Evolutionary conservation across 2,888 invertebrate genomes (phyloP).

Genomic region (Drosophila fungiperda): DNA sequence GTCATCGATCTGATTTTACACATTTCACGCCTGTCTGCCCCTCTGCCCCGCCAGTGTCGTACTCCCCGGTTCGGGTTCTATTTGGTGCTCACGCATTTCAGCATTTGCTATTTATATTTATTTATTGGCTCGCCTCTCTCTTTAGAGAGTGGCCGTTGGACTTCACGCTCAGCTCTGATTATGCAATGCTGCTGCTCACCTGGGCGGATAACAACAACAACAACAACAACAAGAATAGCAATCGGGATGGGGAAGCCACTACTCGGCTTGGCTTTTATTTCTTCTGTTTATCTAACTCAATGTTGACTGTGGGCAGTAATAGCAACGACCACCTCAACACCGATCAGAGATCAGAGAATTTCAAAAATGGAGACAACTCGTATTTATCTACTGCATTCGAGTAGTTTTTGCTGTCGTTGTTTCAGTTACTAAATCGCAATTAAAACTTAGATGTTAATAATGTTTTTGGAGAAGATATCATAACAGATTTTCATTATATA

Average conservation of each 20-base stretch:
- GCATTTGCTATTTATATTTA: slow-evolving; percentile 65
- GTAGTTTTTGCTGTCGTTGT: slow-evolving; percentile 21
- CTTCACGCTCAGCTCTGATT: slow-evolving; percentile 44
- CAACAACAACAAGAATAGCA: slow-evolving; percentile 4
- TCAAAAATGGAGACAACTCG: slow-evolving; percentile 31
- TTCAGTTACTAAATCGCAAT: slow-evolving; percentile 8
- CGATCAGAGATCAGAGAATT: slow-evolving; percentile 48
- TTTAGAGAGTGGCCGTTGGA: neutral
- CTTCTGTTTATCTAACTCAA: slow-evolving; percentile 1
- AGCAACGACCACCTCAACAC: slow-evolving; percentile 12
- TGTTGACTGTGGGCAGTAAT: slow-evolving; percentile 35
- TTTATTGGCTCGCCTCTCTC: slow-evolving; percentile 59
- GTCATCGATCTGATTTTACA: slow-evolving; percentile 81
- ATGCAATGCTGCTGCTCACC: slow-evolving; percentile 58
- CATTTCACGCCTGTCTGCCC: slow-evolving; percentile 49
- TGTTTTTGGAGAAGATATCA: neutral
- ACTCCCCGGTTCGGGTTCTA: slow-evolving; percentile 14
- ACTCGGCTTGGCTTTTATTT: slow-evolving; percentile 15
- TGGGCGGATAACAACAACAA: slow-evolving; percentile 35
- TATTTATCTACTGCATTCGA: slow-evolving; percentile 29
- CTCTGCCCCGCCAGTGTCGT: neutral
- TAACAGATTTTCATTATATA: too few species aligned
- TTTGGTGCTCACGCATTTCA: slow-evolving; percentile 64
- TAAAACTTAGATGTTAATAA: neutral
- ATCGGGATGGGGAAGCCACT: slow-evolving; percentile 30